These are phyloP conservation scores for Chelonia mydas DNA, from an alignment of 2,797 vertebrate genomes.

Conservation along the genomic window DNA sequence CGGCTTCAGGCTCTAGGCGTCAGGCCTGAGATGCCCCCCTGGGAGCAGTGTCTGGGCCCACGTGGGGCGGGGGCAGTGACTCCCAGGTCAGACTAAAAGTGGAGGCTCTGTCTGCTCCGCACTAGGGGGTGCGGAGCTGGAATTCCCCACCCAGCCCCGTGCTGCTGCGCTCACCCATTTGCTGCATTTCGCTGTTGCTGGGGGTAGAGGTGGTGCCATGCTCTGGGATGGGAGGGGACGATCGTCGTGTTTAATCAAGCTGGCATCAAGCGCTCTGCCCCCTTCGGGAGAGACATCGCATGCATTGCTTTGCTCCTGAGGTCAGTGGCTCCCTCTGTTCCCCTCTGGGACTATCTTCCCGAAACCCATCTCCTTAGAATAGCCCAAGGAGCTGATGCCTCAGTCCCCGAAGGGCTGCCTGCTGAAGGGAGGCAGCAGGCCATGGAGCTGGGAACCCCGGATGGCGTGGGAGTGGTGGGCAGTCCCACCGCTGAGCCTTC, in stretches of 20 bases:
- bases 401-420: not conserved
- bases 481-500: not conserved
- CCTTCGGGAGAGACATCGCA: not conserved
- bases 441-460: not conserved
- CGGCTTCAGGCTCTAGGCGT: not conserved
- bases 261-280: not conserved
- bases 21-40: too few species aligned
- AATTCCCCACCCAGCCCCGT: not conserved
- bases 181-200: not conserved
- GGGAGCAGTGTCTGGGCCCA: not conserved
- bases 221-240: not conserved
- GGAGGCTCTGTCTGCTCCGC: not conserved
- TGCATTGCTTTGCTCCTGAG: too few species aligned
- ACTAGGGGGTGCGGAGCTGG: not conserved
- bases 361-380: not conserved
- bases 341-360: not conserved
- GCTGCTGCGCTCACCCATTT: not conserved
- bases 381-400: too few species aligned
- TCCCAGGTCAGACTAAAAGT: not conserved
- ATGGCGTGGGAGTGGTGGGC: too few species aligned
- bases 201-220: not conserved
- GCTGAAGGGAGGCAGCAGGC: not conserved
- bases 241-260: too few species aligned
- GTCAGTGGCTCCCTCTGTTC: not conserved
- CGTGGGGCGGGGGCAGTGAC: accelerated